Evolutionary conservation across 2,888 invertebrate species (phyloP), one percentile per base, ranked within the genome.

Genomic region (Halictus quadricinctus): DNA sequence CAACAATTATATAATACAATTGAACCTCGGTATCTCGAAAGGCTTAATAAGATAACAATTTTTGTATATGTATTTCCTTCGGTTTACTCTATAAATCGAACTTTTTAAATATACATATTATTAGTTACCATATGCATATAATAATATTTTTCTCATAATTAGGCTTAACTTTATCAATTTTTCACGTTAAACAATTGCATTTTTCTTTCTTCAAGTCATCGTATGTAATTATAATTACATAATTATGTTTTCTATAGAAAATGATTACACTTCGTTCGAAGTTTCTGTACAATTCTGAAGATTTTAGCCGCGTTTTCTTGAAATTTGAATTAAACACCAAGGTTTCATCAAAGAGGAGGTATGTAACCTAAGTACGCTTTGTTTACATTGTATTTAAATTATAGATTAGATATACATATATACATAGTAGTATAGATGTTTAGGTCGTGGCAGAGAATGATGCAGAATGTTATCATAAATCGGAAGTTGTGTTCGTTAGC

Each of bases 361-460:
- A 54, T 54, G 21, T 54, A 54, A 54, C 50, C 50, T 54, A 50
- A 7, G 18, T 48, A 21, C 2, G 21, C 18, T 21, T 21, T 10
- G 54, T 8, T 54, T 21, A 21, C 12, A 46, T 8, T 8, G 8
- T 21, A n/a, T n/a, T n/a, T n/a, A 54, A 54, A 54, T 54, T 21
- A 2, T 21, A 54, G 54, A 54, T 54, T 54, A 54, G 21, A 21
- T 54, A 54, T 54, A 54, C 8, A 21, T 18, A 10, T 8, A 21
- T 54, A 54, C 3, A 10, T 58, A 58, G 8, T 83, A 21, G 78
- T 90, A 79, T 79, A 86, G 79, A 93, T 92, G 90, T 83, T 91
- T 85, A 86, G 50, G 87, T 78, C 88, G 69, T 85, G 81, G 46
- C 89, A 80, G 72, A 91, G 83, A 87, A 90, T 91, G 90, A 88